Evolutionary conservation across 1,140 invertebrate genomes (phyloP), one percentile per base, ranked within the genome.

Genomic region (Octopus sinensis): DNA sequence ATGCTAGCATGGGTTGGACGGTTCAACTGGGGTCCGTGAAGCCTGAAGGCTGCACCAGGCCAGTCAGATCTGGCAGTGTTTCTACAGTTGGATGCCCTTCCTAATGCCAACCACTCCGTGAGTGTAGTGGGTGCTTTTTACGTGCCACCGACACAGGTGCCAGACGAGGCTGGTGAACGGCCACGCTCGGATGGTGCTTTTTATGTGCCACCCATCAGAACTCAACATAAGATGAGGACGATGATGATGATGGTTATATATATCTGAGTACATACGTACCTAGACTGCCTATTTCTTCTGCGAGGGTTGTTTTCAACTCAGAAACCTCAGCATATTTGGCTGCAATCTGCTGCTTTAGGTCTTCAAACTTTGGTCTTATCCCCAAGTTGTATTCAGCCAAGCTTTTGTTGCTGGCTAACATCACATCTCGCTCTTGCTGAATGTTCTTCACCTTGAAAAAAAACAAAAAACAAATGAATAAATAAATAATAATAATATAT

Each of bases 301-400:
- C 83, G 4, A 88, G 78, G 0, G 75, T 78, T 4, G 82, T 80
- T 78, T 87, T 85, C 6, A 86, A 75, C n/a, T 54, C 78, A 80
- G 85, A 87, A 6, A 84, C n/a, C n/a, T 80, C 80, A 77, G 94
- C 93, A 77, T 94, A 94, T 5, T 94, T 90, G 78, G 94, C 92
- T 83, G 93, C 92, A 5, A 97, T 88, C 54, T 95, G 94, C 2
- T 93, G 91, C 85, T 95, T 93, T 73, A 94, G 92, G 23, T 86
- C 76, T 7, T 86, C 85, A n/a, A 97, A 91, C 86, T 94, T 92
- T 56, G 96, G 95, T 90, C 97, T 95, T 87, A 94, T 94, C 17
- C 93, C 92, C 43, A 98, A 92, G n/a, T 97, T 98, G 85, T 93
- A 95, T 89, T 98, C 96, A 4, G 96, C 96, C 79, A 96, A 90